Percentiles rank a stretch among this genome's conserved stretches.
phyloP scores from a whole-genome alignment of 2,797 vertebrate genomes.

The Bradypodion pumilum region DNA sequence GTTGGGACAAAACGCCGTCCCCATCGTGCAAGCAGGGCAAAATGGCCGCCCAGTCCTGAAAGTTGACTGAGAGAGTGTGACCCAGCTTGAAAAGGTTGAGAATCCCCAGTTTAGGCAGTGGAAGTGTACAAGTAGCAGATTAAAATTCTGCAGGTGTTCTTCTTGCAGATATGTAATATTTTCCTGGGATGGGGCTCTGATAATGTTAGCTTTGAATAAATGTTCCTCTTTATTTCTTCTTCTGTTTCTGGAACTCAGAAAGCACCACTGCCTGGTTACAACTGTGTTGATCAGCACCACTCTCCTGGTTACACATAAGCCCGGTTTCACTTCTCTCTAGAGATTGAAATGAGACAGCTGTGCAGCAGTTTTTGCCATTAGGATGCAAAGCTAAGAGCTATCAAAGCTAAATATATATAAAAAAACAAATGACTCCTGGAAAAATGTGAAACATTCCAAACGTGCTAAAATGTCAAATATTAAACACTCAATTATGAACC shows the following conservation, averaged over 20 bases:
- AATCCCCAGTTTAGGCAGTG: not conserved
- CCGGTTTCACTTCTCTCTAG: conserved; percentile 5
- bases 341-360: conserved; percentile 21
- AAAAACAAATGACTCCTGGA: conserved; percentile 26
- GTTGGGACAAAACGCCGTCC: too few species aligned
- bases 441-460: conserved; percentile 45
- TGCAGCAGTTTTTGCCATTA: conserved; percentile 37
- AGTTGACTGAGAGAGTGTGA: too few species aligned
- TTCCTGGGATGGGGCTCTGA: not conserved
- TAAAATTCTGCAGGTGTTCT: not conserved
- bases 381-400: conserved; percentile 37
- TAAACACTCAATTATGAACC: conserved; percentile 45
- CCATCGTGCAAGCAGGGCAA: too few species aligned
- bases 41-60: too few species aligned
- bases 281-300: not conserved
- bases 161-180: not conserved
- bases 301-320: not conserved
- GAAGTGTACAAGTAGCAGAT: not conserved
- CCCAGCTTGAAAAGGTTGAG: too few species aligned
- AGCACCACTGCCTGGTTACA: not conserved
- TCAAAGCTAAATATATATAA: conserved; percentile 40
- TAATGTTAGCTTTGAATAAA: not conserved
- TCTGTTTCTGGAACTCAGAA: not conserved
- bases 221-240: not conserved
- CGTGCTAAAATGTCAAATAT: conserved; percentile 48